Base-by-base conservation (phyloP, 1,140 invertebrate genomes). In the Drosophila asahinai region DNA sequence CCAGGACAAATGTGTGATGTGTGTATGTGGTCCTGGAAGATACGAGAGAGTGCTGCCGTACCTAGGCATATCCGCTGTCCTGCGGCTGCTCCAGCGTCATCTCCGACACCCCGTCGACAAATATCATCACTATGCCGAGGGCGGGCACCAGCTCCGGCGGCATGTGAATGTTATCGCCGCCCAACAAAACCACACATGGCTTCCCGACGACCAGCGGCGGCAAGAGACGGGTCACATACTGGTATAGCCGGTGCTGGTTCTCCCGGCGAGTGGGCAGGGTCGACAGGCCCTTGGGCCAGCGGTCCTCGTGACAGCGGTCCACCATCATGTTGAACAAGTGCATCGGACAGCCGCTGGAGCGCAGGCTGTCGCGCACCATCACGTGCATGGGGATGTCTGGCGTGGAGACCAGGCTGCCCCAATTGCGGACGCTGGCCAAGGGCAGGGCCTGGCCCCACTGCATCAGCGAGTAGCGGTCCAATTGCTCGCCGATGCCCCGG, bases 381-480 rank as follows among this genome's bases (percentile, higher is more conserved):
- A 76, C 33, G 15, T 79, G 81, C 78, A 90, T 72, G 9, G 75
- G 45, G 0, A 33, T 51, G 42, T 90, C 81, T 14, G 86, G 86
- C 0, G 84, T 90, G 8, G 86, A 86, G 63, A 90, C 64, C 0
- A 89, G 47, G 25, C 81, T 84, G 57, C 86, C 86, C 86, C 86
- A 89, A 2, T 54, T 82, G 12, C 40, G 58, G 0, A 90, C 62
- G 8, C 11, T 38, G 51, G 61, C 81, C 47, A 73, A 14, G 0
- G 75, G 74, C 36, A 90, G 65, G 0, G 36, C 48, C 7, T 59
- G 52, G 6, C 86, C 67, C 86, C 86, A 89, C 48, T 83, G 66
- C 78, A 80, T 80, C 19, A 90, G 43, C 2, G 81, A 71, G 43
- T 61, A 84, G 25, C 78, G 71, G 11, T 89, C 86, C 7, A 91